Base-by-base conservation (phyloP, 2,797 vertebrate genomes). In the Pangasius sanitwongsei region DNA sequence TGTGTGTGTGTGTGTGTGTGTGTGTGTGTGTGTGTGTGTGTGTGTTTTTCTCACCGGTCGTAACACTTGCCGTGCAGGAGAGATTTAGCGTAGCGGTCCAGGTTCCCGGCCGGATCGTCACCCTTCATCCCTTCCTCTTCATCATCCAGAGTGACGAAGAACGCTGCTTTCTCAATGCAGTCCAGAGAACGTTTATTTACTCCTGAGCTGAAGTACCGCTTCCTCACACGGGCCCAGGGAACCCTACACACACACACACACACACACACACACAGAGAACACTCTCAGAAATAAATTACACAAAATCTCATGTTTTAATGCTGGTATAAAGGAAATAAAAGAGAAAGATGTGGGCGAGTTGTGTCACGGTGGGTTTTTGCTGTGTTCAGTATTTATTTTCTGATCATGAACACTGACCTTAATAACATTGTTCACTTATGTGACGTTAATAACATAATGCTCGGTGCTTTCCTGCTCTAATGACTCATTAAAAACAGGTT, bases 31-130 rank as follows among this genome's bases (percentile, higher is more conserved):
- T 28, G 4, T n/a, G 7, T 48, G 6, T 25, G 3, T n/a, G 7
- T 48, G 6, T 28, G 4, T n/a, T 0, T 12, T n/a, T 53, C 86
- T 93, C 87, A 97, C 98, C 98, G 95, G 93, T 98, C 97, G 0
- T 98, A 96, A 89, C 97, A 97, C 16, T 94, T 96, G 16, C 98
- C 97, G 0, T 97, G 97, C 63, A 98, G 95, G 37, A 98, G 92
- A 13, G 97, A 95, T 59, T 97, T 97, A 34, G 97, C 97, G 0
- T 97, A 98, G 87, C 92, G 92, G 65, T 98, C 97, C 94, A 98
- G 87, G n/a, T 97, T 97, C 0, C 94, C 94, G 0, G 91, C 93
- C 0, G 97, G 96, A 89, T 97, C 95, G 0, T 97, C 95, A 31
- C 93, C 95, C 90, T 87, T 95, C 93, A 97, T 96, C 80, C 97